Evolutionary conservation across 2,113 vertebrate species (phyloP), one percentile per base, ranked within the genome.

Genomic region (Tachysurus vachellii): DNA sequence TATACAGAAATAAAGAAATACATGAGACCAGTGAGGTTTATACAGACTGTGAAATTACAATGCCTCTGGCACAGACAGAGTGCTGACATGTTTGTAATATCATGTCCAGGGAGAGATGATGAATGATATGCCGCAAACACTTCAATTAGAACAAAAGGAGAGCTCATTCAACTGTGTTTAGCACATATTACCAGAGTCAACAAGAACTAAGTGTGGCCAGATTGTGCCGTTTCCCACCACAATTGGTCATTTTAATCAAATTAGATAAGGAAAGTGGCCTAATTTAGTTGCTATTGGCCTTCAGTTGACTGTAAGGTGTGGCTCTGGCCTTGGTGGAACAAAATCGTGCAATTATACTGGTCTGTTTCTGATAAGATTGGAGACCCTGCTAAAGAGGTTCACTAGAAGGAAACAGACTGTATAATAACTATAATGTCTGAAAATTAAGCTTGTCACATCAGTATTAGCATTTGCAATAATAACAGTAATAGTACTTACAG

Each of bases 21-120:
- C 13, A n/a, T 66, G 68, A 59, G 56, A 73, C 59, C 80, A 26
- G 70, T 68, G 53, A 80, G 59, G 31, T 86, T 87, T 87, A 81
- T 23, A 76, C 42, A 75, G 59, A 53, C 86, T 85, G 87, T 19
- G 85, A 80, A 88, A 88, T 79, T 83, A 56, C 68, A 80, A 81
- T 76, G 64, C 77, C 50, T 66, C 23, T 12, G 54, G 83, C 75
- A 81, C 80, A 73, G 47, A 83, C 50, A 80, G 73, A 80, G 66
- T 70, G 31, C 54, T 64, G 85, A 85, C 64, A 77, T 87, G 82
- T 88, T 87, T 82, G 82, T 79, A 80, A 42, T 85, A 82, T 83
- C 56, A 87, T 80, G 44, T 61, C 77, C 87, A 75, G 64, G 68
- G 75, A 91, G 70, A 76, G 54, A 44, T 85, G 56, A 88, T 19